A percentile compares a stretch with the other conserved stretches of the same genome.
phyloP scores from a whole-genome alignment of 2,888 invertebrate species.

The Drosophila paramelanica region DNA sequence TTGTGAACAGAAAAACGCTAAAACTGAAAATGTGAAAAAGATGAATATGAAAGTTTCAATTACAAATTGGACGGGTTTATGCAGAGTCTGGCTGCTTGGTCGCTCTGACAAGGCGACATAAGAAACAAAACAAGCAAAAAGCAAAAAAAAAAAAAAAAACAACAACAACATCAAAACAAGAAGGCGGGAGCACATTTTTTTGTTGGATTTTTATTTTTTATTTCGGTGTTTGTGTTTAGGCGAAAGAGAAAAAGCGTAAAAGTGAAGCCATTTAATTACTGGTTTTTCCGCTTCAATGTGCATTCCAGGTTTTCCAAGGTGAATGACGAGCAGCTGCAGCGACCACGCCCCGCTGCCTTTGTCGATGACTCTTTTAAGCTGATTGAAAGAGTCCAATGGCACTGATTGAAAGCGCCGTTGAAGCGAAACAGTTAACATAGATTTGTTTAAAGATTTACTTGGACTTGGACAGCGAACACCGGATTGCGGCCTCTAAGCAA shows the following conservation, averaged over 20 bases:
- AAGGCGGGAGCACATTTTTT: constrained; percentile 25
- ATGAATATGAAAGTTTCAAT: constrained; percentile 76
- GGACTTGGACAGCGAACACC: neutral
- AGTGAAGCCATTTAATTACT: constrained; percentile 72
- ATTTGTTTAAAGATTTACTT: constrained; percentile 29
- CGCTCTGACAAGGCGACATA: constrained; percentile 25
- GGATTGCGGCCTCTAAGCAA: neutral
- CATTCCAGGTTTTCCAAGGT: constrained; percentile 66
- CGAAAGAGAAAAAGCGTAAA: constrained; percentile 37
- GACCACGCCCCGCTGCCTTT: constrained; percentile 23
- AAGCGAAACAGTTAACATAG: constrained; percentile 30
- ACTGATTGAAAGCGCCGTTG: constrained; percentile 38
- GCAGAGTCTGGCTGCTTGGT: constrained; percentile 10
- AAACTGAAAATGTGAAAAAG: constrained; percentile 37
- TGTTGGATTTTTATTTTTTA: neutral
- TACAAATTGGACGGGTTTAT: constrained; percentile 62
- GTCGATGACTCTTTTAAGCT: constrained; percentile 2
- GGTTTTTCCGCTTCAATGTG: constrained; percentile 70
- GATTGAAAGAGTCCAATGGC: constrained; percentile 36
- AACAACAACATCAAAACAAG: constrained; percentile 23
- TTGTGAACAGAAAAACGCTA: constrained; percentile 4
- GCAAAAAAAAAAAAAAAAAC: too few species aligned
- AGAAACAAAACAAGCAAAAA: constrained; percentile 29
- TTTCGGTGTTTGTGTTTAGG: constrained; percentile 2
- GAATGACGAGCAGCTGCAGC: constrained; percentile 56